These are phyloP conservation scores for Aplodontia rufa DNA, from an alignment of 2,113 vertebrate genomes.

Conservation along the genomic window DNA sequence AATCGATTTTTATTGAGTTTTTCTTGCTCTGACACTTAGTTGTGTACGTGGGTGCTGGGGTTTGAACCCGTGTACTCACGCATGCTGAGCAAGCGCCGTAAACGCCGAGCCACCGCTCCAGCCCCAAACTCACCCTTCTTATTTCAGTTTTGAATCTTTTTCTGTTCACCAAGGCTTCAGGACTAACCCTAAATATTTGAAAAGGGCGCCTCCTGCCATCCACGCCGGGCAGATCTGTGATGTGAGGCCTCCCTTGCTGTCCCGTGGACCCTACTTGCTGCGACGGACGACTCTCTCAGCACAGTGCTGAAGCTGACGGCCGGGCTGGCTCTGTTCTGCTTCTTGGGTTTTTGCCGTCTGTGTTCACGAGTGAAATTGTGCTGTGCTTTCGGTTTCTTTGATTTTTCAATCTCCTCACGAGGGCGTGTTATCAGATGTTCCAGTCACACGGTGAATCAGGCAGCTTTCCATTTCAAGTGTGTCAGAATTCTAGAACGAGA, in stretches of 20 bases:
- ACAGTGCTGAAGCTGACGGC: neutral
- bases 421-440: constrained; percentile 13
- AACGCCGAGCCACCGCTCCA: no score
- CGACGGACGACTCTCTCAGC: neutral
- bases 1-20: no score
- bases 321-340: neutral
- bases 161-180: neutral
- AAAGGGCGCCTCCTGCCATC: neutral
- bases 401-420: constrained; percentile 38
- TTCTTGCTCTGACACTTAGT: no score
- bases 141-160: neutral
- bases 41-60: no score
- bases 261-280: neutral
- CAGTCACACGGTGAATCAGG: neutral
- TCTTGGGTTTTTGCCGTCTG: neutral
- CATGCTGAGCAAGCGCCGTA: no score
- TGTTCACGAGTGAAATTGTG: neutral
- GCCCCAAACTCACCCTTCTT: neutral
- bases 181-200: neutral
- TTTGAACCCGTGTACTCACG: no score
- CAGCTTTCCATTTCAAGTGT: neutral
- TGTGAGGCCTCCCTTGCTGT: neutral
- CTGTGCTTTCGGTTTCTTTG: neutral
- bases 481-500: neutral
- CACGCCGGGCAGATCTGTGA: neutral